Base-by-base conservation (phyloP, 2,888 invertebrate species). In the Spisula subtruncata region DNA sequence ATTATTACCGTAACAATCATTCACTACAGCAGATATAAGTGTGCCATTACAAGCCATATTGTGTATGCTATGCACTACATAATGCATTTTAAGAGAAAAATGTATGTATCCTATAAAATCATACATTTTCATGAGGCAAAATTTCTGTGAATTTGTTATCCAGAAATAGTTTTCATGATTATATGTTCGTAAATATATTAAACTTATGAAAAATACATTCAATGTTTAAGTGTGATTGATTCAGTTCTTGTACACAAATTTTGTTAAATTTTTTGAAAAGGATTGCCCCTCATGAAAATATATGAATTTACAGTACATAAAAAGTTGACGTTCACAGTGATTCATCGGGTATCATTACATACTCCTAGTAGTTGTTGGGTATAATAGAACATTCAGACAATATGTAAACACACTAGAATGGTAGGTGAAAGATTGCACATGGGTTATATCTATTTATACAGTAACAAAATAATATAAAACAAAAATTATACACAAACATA, bases 381-480 rank as follows among this genome's bases (percentile, higher is more conserved):
- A n/a, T 66, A 66, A n/a, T 75, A 20, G 32, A 18, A 18, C 75
- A 75, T 75, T 75, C 75, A 75, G 12, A 35, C 35, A 75, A 75
- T 66, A 66, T 75, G 75, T 29, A 29, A 32, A 14, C 32, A 71
- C 29, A 29, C 71, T 25, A 56, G 25, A 35, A 75, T 32, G 32
- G 35, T 75, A 6, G 20, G 75, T 75, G 75, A 75, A 81, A 87
- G 82, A 87, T 87, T 87, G 87, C 87, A 87, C 87, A 82, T 75
- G 51, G 60, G 82, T 82, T 82, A 87, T 81, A 66, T 86, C 81
- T 86, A 86, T 81, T 51, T 81, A 86, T 86, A 86, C 86, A 86
- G 60, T 25, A 86, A 86, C 60, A 60, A 66, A 86, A 86, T 35
- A 86, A 86, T 48, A 54, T 60, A 82, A 29, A 79, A 54, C 79